Base-by-base conservation (phyloP, 2,113 vertebrate species). In the Grus americana region DNA sequence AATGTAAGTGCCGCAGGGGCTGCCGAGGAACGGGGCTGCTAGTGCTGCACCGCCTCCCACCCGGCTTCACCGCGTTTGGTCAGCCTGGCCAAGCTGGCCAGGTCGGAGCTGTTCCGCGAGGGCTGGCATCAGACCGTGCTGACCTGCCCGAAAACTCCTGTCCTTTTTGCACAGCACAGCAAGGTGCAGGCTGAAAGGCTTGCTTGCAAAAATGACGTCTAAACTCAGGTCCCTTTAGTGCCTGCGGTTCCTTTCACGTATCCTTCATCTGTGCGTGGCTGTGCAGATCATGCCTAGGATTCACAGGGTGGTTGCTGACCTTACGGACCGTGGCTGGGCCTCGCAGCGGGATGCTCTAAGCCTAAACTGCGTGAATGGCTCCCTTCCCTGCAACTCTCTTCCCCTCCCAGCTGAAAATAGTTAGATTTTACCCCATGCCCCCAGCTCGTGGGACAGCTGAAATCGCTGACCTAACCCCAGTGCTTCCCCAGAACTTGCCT, bases 1-100 rank as follows among this genome's bases (percentile, higher is more conserved):
- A 98, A 98, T 97, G 99, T 99, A 98, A 99, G 99, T 98, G 92
- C 23, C 23, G 27, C 14, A 8, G 73, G 32, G 23, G 38, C 66
- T 44, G 66, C 88, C 1, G 10, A 83, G 95, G 80, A 54, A 12
- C 30, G 1, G 91, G 73, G 90, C 85, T 95, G 73, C 78, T 36
- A 21, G 19, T 52, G 70, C 74, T 52, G 42, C 10, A 1, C 75
- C 1, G 0, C 4, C 50, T 83, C 63, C n/a, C 5, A 10, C 32
- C 5, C 0, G 2, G 29, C 58, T 79, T 38, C 2, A 9, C 11
- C 3, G 15, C n/a, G 22, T 84, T 58, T 44, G 59, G 44, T 55
- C 94, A 70, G 10, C 1, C 6, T 36, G 27, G 26, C 75, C 79
- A 73, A 15, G 30, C 46, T 80, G 81, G 49, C 44, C 55, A 52